Evolutionary conservation across 2,888 invertebrate species (phyloP), one percentile per base, ranked within the genome.

Genomic region (Coenonympha arcania): DNA sequence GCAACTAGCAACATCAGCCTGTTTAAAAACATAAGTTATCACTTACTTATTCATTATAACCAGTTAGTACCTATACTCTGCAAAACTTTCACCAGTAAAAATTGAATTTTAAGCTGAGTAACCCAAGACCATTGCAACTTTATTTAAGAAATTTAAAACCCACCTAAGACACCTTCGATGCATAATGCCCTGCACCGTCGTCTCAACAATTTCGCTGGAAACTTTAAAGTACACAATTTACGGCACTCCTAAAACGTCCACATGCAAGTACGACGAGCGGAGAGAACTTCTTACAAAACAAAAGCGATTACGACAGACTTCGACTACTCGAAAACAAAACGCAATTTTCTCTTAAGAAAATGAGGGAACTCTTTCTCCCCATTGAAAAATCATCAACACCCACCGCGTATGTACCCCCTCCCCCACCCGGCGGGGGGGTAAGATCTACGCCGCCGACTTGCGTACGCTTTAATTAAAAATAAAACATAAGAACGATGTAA

Each of bases 381-480:
- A 86, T 86, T 85, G 86, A 86, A 86, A 86, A 86, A 85, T 85
- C 85, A 85, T 85, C 85, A 86, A 85, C 85, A 84, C 86, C 84
- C 83, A 77, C 81, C 79, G 77, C 79, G 83, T 83, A 76, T 82
- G 83, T 78, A 81, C 82, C 68, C 65, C 54, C 58, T 75, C 64
- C 52, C 72, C 71, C 60, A 67, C 69, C 49, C 6, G 30, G 19
- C 4, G 56, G 57, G 54, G 74, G 73, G 69, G 68, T 67, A 80
- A 84, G 85, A 84, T 82, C 83, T 83, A 83, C 83, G 80, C 83
- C 77, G 80, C 72, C 85, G 81, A 85, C 85, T 86, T 86, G 86
- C 86, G 86, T 86, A 86, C 85, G 86, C 85, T 86, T 86, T 86
- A 86, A 86, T 86, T 86, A 86, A 86, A 86, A 86, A 86, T 86